phyloP scores from a whole-genome alignment of 2,113 vertebrate species.

The Piaya cayana region DNA sequence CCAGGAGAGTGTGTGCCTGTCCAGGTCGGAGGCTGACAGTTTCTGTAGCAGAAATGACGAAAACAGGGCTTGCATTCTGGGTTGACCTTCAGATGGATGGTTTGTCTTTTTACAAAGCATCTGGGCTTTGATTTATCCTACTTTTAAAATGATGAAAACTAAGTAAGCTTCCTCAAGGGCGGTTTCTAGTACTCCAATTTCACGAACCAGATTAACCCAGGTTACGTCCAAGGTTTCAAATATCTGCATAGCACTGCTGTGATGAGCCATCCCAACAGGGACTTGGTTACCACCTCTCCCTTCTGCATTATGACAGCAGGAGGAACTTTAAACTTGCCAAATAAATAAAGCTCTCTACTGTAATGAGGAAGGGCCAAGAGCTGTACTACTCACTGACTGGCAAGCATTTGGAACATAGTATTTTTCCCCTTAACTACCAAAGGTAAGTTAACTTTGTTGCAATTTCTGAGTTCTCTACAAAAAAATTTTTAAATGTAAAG shows the following conservation, averaged over 20 bases:
- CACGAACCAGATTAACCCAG: background rate
- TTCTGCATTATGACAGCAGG: background rate
- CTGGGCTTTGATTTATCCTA: background rate
- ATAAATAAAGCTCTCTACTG: background rate
- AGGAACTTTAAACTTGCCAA: background rate
- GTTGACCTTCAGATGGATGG: background rate
- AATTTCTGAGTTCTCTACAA: background rate
- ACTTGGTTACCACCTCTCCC: background rate
- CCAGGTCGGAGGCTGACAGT: too few relatives aligned
- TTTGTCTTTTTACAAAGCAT: background rate
- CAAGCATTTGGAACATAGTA: background rate
- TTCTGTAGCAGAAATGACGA: too few relatives aligned
- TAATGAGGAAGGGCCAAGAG: background rate
- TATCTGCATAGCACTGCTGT: background rate
- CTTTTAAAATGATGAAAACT: background rate
- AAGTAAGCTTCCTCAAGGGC: background rate
- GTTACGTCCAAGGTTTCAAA: background rate
- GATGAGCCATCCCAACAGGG: background rate
- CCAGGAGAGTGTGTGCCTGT: too few relatives aligned
- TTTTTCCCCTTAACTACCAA: background rate
- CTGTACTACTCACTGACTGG: background rate
- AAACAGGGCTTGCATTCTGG: background rate
- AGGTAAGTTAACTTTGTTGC: background rate
- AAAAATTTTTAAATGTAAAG: background rate
- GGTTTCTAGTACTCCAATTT: background rate